These are phyloP conservation scores for Nipponia nippon DNA, from an alignment of 2,113 vertebrate species.

Conservation along the genomic window DNA sequence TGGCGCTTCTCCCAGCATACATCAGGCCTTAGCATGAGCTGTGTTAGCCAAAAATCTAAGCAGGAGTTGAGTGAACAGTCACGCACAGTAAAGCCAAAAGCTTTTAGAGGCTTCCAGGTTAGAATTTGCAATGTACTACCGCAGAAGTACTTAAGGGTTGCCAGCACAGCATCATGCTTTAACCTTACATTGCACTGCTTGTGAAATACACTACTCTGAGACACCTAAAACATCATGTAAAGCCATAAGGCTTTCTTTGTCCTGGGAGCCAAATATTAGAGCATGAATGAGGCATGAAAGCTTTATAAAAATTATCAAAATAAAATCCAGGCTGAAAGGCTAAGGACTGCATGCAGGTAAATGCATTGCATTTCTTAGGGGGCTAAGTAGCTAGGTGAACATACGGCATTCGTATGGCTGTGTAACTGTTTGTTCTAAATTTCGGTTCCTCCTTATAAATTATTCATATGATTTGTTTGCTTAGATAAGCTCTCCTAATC, in stretches of 20 bases:
- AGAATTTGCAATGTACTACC: not conserved
- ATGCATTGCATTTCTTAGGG: not conserved
- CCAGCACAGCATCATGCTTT: not conserved
- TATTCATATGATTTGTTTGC: not conserved
- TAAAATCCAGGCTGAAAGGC: not conserved
- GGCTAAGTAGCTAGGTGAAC: not conserved
- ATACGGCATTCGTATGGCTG: not conserved
- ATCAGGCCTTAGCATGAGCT: not conserved
- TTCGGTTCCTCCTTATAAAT: not conserved
- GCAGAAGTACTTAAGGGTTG: not conserved
- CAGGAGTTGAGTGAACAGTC: not conserved
- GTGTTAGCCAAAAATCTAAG: not conserved
- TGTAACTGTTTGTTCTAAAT: not conserved
- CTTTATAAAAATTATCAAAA: not conserved
- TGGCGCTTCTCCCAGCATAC: no score
- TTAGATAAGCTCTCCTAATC: not conserved
- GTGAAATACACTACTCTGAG: not conserved
- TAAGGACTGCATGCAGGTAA: not conserved
- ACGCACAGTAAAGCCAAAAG: not conserved
- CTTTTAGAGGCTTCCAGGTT: not conserved
- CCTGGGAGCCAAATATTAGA: not conserved
- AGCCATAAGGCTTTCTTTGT: not conserved
- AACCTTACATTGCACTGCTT: not conserved
- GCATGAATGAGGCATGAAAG: not conserved
- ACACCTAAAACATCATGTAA: not conserved